These are phyloP conservation scores for Daphoenositta chrysoptera DNA, from an alignment of 2,113 vertebrate species.

Conservation along the genomic window DNA sequence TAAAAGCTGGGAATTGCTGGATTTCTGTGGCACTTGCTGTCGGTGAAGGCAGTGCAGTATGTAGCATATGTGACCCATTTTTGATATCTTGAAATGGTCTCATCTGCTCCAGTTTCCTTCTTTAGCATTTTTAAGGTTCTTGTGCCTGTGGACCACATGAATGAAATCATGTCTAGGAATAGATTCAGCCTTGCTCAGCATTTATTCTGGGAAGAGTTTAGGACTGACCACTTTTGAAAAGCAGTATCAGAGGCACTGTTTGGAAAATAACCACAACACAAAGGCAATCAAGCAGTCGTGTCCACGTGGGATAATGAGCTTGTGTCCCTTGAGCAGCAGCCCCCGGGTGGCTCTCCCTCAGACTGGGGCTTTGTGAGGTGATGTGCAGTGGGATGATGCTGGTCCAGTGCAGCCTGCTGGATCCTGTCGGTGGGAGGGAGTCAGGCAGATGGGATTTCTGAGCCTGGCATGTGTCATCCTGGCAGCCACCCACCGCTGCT, in stretches of 20 bases:
- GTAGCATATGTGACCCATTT: conserved; percentile 18
- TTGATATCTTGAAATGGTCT: background rate
- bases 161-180: background rate
- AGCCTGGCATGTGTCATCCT: background rate
- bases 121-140: background rate
- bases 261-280: background rate
- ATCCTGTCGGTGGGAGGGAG: background rate
- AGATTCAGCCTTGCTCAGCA: background rate
- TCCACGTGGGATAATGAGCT: background rate
- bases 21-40: background rate
- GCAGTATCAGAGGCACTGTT: background rate
- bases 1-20: background rate
- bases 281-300: rapidly evolving
- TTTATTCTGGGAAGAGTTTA: background rate
- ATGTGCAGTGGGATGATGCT: background rate
- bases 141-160: background rate
- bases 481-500: background rate
- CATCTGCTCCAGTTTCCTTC: conserved; percentile 29
- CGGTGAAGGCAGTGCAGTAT: background rate
- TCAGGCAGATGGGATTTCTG: background rate
- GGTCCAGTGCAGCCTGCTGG: background rate
- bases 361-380: background rate
- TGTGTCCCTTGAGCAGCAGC: background rate
- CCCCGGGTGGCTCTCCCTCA: background rate
- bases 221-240: background rate